phyloP scores from a whole-genome alignment of 2,113 vertebrate species.

The Sclerurus mexicanus region DNA sequence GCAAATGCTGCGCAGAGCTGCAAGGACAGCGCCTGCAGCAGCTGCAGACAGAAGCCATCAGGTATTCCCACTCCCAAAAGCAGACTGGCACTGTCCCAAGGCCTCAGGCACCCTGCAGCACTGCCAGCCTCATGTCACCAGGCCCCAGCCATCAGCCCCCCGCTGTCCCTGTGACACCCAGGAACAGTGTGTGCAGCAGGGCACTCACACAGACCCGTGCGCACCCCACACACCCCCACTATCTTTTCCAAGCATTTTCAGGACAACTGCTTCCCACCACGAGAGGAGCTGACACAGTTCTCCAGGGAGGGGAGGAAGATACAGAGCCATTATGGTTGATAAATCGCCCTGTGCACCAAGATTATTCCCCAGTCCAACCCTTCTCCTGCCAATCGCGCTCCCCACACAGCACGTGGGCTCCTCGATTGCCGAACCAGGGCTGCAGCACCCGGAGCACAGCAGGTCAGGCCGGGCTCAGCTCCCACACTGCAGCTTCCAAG shows the following conservation, averaged over 20 bases:
- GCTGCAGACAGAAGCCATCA: accelerated
- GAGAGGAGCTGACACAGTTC: neutral
- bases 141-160: neutral
- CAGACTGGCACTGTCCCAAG: accelerated
- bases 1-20: neutral
- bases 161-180: neutral
- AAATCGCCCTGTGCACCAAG: neutral
- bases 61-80: neutral
- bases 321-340: neutral
- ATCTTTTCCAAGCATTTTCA: neutral
- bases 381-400: neutral
- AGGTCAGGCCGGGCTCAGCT: neutral
- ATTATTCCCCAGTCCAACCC: neutral
- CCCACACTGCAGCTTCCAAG: accelerated
- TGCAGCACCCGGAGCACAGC: neutral
- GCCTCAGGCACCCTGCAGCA: neutral
- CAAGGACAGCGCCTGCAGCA: neutral
- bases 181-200: accelerated
- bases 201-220: accelerated
- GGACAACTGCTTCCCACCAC: neutral
- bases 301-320: neutral
- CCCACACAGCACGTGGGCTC: neutral
- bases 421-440: neutral
- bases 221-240: neutral
- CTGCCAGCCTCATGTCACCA: accelerated